Evolutionary conservation across 2,888 invertebrate species (phyloP), one percentile per base, ranked within the genome.

Genomic region (Nomada hirtipes): DNA sequence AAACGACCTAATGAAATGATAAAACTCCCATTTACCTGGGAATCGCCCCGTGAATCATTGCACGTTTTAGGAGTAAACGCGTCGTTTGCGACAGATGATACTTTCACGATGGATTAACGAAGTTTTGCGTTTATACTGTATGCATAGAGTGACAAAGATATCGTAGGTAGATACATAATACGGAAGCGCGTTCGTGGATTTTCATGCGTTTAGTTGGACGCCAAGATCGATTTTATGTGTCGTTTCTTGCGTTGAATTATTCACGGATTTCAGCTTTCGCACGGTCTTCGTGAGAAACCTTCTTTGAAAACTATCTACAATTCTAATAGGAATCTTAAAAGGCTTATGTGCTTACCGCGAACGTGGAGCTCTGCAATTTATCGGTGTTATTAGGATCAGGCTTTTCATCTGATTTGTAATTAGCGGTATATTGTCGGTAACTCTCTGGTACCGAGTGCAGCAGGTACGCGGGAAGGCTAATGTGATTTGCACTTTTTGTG

Each of bases 241-340:
- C 61, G 26, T 26, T 68, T 68, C 68, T 63, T 55, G 26, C 77
- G 29, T 64, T 79, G 68, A 77, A 79, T 79, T 63, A 79, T 79
- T 79, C 78, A 79, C 68, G 7, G 29, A 47, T 55, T 57, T 13
- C 68, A 69, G 79, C 78, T 78, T 79, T 57, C 78, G 50, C 68
- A 36, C 42, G 50, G 26, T 52, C 18, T 4, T 47, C 52, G 10
- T 20, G 13, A 26, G 42, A 23, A 13, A 10, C 36, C 7, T 20
- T 50, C 55, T 63, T 79, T 29, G 53, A 52, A 55, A 79, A 67
- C 55, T 79, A 71, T 80, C 67, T 67, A 72, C 79, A 61, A 79
- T 72, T 67, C 71, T 52, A 67, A 61, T 79, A 61, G 65, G 61
- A 52, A 67, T 67, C 50, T 60, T 26, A 10, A 67, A 78, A 61